Percentiles rank a stretch among this genome's conserved stretches.
Conservation (phyloP, 92 coral and sea anemone species). For the Montipora capitata region DNA sequence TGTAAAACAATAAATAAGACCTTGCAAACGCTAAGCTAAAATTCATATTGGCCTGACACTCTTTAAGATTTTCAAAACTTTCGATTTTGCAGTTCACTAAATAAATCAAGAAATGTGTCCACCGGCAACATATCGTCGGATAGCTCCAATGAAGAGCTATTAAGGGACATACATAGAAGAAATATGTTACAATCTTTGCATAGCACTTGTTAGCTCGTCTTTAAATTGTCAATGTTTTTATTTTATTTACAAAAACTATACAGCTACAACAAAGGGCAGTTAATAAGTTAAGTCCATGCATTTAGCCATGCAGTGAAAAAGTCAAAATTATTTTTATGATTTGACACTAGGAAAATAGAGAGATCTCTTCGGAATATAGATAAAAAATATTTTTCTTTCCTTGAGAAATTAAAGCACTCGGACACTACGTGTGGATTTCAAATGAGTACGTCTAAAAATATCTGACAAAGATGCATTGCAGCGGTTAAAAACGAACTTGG, state of each 20-base stretch:
- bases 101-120: not conserved
- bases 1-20: conserved; percentile 31
- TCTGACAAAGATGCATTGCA: not conserved
- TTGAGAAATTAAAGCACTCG: not conserved
- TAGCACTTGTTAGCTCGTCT: not conserved
- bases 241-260: conserved; percentile 2
- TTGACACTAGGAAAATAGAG: conserved; percentile 38
- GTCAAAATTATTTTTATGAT: conserved; percentile 13
- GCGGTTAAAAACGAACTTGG: not conserved
- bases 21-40: conserved; percentile 19
- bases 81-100: not conserved
- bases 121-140: not conserved
- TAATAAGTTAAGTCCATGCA: conserved; percentile 10
- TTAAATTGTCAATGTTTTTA: not conserved
- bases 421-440: conserved; percentile 7
- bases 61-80: not conserved
- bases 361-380: not conserved
- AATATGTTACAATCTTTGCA: not conserved
- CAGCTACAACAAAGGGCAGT: not conserved
- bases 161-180: not conserved
- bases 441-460: not conserved
- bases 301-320: not conserved
- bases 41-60: not conserved
- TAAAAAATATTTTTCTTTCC: conserved; percentile 4
- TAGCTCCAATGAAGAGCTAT: not conserved